These are phyloP conservation scores for Eidolon dupreanum DNA, from an alignment of 2,797 vertebrate species.

Conservation along the genomic window DNA sequence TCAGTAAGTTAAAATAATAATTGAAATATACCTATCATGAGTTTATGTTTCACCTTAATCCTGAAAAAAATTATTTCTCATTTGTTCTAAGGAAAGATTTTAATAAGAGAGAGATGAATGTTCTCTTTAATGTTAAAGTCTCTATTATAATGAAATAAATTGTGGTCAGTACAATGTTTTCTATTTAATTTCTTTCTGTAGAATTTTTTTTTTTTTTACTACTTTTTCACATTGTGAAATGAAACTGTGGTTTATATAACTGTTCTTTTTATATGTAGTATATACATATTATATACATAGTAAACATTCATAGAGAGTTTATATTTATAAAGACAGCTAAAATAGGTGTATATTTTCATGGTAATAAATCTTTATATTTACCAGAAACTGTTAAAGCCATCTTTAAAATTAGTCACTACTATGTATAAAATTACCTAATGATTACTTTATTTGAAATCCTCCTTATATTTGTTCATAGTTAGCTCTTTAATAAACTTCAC, in stretches of 20 bases:
- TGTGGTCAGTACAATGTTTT: not conserved
- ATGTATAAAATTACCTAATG: constrained; percentile 23
- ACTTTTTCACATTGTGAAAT: not conserved
- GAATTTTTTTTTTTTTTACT: not conserved
- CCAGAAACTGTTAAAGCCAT: not conserved
- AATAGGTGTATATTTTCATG: not conserved
- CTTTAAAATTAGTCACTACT: not conserved
- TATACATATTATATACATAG: not conserved
- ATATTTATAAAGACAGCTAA: not conserved
- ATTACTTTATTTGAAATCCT: not conserved
- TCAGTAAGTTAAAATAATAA: constrained; percentile 44
- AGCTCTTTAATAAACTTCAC: not conserved
- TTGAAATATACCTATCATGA: constrained; percentile 69
- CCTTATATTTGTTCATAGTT: not conserved
- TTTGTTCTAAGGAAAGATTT: constrained; percentile 40
- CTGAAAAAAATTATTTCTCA: constrained; percentile 36
- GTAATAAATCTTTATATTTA: constrained; percentile 27
- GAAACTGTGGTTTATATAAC: not conserved
- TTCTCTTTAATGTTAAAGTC: constrained; percentile 37
- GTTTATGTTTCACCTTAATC: constrained; percentile 61
- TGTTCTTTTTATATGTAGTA: not conserved
- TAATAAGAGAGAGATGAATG: constrained; percentile 32
- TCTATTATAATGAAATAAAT: constrained; percentile 28
- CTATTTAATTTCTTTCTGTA: constrained; percentile 28
- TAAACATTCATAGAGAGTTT: not conserved